These are phyloP conservation scores for Drosophila formosana DNA, from an alignment of 2,888 invertebrate species.

Conservation along the genomic window DNA sequence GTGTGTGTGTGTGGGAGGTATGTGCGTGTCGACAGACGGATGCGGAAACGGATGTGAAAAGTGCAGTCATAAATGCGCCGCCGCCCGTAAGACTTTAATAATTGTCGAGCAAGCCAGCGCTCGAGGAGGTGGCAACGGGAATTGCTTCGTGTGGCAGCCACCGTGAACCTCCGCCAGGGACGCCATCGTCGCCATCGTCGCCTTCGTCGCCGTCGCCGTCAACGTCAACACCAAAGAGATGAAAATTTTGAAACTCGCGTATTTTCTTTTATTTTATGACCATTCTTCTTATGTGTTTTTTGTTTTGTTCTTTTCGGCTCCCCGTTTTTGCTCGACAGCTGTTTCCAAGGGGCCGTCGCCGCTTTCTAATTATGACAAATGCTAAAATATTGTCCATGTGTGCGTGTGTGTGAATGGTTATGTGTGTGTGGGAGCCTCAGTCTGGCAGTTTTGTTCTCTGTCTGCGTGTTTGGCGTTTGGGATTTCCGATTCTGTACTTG, in stretches of 20 bases:
- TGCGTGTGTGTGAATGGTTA: slow-evolving; percentile 19
- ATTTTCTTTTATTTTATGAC: slow-evolving; percentile 72
- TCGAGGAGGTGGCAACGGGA: not conserved
- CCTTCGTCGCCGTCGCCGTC: not conserved
- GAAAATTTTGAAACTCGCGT: slow-evolving; percentile 74
- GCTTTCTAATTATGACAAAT: slow-evolving; percentile 79
- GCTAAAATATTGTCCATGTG: slow-evolving; percentile 68
- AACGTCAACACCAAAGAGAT: slow-evolving; percentile 45
- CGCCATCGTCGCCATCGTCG: not conserved
- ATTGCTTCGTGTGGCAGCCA: slow-evolving; percentile 22
- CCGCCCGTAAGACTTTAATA: slow-evolving; percentile 75
- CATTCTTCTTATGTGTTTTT: slow-evolving; percentile 43
- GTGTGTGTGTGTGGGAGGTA: slow-evolving; percentile 45
- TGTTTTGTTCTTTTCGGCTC: slow-evolving; percentile 18
- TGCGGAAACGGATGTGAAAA: slow-evolving; percentile 79
- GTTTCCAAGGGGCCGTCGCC: slow-evolving; percentile 56
- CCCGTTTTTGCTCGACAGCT: slow-evolving; percentile 34
- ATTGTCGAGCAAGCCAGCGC: slow-evolving; percentile 63
- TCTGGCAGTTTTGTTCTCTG: slow-evolving; percentile 25
- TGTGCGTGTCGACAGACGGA: slow-evolving; percentile 71
- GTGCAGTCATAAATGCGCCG: slow-evolving; percentile 80
- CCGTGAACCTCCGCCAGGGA: slow-evolving; percentile 4
- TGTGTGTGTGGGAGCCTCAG: slow-evolving; percentile 28
- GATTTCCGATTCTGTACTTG: slow-evolving; percentile 62
- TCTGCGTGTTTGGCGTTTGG: slow-evolving; percentile 26